phyloP scores from a whole-genome alignment of 2,888 invertebrate genomes.

The Drosophila falleni region DNA sequence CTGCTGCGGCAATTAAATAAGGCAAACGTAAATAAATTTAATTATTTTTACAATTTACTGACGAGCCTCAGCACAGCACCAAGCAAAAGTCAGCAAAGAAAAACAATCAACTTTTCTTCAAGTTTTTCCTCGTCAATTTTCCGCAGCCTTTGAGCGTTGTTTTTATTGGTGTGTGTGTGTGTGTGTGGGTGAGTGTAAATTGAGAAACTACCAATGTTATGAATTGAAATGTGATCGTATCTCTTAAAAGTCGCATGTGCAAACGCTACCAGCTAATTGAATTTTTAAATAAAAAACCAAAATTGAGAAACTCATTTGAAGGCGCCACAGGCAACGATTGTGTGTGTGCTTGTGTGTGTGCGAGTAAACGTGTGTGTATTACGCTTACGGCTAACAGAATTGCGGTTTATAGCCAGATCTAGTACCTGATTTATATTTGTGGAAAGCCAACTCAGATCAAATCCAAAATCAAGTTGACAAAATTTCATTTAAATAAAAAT shows the following conservation, averaged over 20 bases:
- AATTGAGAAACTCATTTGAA: constrained; percentile 64
- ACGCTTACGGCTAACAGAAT: constrained; percentile 28
- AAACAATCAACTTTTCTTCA: constrained; percentile 69
- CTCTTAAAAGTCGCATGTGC: constrained; percentile 50
- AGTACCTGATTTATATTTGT: constrained; percentile 29
- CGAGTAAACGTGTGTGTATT: constrained; percentile 1
- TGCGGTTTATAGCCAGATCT: constrained; percentile 24
- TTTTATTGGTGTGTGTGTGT: constrained; percentile 6
- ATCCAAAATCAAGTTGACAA: constrained; percentile 37
- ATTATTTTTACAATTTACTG: constrained; percentile 75
- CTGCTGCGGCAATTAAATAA: constrained; percentile 70
- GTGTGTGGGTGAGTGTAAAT: constrained; percentile 19
- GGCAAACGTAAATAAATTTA: constrained; percentile 73
- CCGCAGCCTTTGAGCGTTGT: constrained; percentile 36
- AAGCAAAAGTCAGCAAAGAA: constrained; percentile 67
- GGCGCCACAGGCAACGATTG: constrained; percentile 49
- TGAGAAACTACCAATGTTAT: constrained; percentile 56
- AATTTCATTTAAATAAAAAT: constrained; percentile 34
- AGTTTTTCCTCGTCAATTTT: constrained; percentile 31
- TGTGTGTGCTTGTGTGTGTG: constrained; percentile 2
- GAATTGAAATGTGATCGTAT: constrained; percentile 53
- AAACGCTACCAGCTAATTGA: constrained; percentile 66
- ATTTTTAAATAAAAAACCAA: constrained; percentile 47
- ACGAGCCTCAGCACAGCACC: constrained; percentile 21
- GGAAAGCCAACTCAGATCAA: constrained; percentile 42